Conservation (phyloP, 2,797 vertebrate species). For the Pantherophis vulpinus region DNA sequence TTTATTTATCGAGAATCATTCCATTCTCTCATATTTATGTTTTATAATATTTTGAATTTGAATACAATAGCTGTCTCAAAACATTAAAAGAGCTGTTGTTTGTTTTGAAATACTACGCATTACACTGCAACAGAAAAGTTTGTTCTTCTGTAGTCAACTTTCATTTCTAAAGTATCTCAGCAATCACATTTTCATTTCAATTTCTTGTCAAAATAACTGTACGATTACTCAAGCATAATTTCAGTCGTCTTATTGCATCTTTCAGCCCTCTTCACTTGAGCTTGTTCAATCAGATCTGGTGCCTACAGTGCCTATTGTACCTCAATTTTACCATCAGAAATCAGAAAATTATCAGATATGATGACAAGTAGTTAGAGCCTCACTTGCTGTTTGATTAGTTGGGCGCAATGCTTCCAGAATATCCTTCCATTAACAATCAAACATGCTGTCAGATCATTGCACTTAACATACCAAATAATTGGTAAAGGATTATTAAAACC, state of each 20-base stretch:
- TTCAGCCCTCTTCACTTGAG: background rate
- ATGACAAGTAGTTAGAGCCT: background rate
- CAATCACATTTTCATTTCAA: constrained; percentile 14
- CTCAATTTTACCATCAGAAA: constrained; percentile 7
- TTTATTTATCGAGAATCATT: background rate
- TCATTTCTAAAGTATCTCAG: constrained; percentile 1
- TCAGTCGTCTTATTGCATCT: background rate
- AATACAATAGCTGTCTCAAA: background rate
- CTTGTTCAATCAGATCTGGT: constrained; percentile 11
- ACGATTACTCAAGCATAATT: background rate
- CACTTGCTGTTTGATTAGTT: constrained; percentile 21
- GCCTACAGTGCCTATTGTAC: background rate
- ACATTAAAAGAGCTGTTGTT: background rate
- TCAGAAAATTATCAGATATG: constrained; percentile 14
- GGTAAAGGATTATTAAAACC: constrained; percentile 6
- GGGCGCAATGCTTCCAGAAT: background rate
- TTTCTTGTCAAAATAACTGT: background rate
- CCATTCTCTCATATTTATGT: background rate
- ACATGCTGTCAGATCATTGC: background rate
- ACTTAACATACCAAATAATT: constrained; percentile 5
- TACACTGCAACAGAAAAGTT: background rate
- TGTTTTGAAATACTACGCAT: background rate
- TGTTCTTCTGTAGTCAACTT: background rate
- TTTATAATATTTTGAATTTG: background rate
- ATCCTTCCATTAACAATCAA: background rate